Percentiles rank a stretch among this genome's conserved stretches.
Conservation (phyloP, 2,888 invertebrate species). For the Augochlorella aurata region DNA sequence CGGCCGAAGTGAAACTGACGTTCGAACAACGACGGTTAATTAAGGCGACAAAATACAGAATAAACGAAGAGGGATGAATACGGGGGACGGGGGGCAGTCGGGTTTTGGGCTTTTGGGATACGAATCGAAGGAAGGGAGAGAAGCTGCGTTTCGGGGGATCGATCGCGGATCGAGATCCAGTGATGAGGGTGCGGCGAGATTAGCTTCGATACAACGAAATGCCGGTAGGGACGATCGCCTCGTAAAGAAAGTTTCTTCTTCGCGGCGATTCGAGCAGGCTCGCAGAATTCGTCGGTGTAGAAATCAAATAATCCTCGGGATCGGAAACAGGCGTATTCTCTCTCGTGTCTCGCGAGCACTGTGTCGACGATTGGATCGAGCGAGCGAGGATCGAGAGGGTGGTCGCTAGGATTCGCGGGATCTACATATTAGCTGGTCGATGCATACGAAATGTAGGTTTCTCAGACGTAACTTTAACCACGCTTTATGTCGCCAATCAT, state of each 20-base stretch:
- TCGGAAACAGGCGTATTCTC: slow-evolving; percentile 5
- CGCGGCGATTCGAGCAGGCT: neutral
- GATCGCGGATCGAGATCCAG: slow-evolving; percentile 33
- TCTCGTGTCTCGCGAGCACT: neutral
- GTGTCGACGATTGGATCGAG: neutral
- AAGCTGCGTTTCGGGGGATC: slow-evolving; percentile 68
- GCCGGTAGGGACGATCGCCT: slow-evolving; percentile 19
- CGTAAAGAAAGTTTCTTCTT: neutral
- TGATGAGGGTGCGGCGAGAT: neutral
- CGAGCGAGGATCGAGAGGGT: neutral
- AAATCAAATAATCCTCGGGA: neutral
- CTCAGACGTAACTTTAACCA: neutral
- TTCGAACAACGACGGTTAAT: slow-evolving; percentile 47
- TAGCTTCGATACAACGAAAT: slow-evolving; percentile 50
- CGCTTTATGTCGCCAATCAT: slow-evolving; percentile 1
- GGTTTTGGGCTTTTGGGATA: neutral
- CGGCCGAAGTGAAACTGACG: slow-evolving; percentile 39
- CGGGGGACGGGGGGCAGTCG: neutral
- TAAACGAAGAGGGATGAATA: slow-evolving; percentile 23
- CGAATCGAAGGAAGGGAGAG: slow-evolving; percentile 9
- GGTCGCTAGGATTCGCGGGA: neutral
- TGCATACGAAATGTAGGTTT: slow-evolving; percentile 2
- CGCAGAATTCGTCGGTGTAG: slow-evolving; percentile 4
- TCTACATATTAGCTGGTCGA: neutral
- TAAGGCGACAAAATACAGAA: neutral